Base-by-base conservation (phyloP, 53 echinoderm and acorn worm genomes). In the Temnopleurus reevesii region DNA sequence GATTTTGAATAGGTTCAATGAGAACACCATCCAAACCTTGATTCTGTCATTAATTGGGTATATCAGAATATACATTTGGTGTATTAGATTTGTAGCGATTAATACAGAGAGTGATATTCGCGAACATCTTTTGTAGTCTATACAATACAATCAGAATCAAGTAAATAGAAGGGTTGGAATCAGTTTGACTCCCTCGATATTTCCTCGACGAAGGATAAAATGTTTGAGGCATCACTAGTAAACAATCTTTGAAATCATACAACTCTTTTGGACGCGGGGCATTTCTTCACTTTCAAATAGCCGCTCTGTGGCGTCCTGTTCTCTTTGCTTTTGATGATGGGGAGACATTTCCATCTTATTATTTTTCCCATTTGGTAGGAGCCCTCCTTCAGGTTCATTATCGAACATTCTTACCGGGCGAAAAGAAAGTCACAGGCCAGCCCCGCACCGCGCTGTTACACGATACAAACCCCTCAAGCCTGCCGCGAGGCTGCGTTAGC, bases 371-470 rank as follows among this genome's bases (percentile, higher is more conserved):
- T 79, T 83, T 83, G 54, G n/a, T 33, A n/a, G 83, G 9, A 55
- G 54, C 83, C 54, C 54, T 83, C 83, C 83, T 83, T 83, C 83
- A 56, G 83, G 56, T 83, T 83, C 83, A 83, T 83, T 83, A 83
- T 83, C 83, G 83, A 83, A 55, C 83, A 55, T 83, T 36, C 56
- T 83, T 83, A 55, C 83, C 36, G 15, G 57, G 33, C 36, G n/a
- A n/a, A n/a, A 53, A 55, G 61, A 85, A 85, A 85, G 86, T 85
- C 86, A 85, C 86, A 85, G 45, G 61, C 60, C 86, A 60, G 61
- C 60, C n/a, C 44, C 83, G 83, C 35, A 29, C 55, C 54, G 83
- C 86, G 49, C 60, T 60, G 86, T 34, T 60, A 85, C 86, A 60
- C 61, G 86, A 85, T 59, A 61, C 86, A 85, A 60, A 28, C 44